Evolutionary conservation across 2,797 vertebrate genomes (phyloP).

Genomic region (Agapornis canus): DNA sequence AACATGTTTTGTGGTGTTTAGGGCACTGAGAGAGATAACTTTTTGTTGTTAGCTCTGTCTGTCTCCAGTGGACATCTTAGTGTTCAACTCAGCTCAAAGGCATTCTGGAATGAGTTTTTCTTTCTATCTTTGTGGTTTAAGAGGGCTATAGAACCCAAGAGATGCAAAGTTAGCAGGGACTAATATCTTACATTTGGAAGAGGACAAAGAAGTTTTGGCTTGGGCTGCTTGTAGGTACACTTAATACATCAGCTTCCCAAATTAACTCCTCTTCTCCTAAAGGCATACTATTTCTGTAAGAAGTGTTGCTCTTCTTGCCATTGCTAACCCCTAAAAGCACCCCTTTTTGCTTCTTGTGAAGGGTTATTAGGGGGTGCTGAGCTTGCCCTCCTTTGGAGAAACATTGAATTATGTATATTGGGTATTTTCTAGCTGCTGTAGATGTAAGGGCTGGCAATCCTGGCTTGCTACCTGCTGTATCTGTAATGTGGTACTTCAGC

Average conservation of each 20-base stretch:
- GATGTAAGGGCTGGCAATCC: not conserved
- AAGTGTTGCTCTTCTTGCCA: not conserved
- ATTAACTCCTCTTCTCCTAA: not conserved
- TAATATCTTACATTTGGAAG: not conserved
- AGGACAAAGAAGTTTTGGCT: not conserved
- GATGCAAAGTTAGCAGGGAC: not conserved
- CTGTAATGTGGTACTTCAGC: not conserved
- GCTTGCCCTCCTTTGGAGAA: not conserved
- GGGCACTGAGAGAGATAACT: not conserved
- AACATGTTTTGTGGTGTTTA: not conserved
- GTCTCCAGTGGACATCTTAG: not conserved
- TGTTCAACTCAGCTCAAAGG: not conserved
- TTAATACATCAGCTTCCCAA: not conserved
- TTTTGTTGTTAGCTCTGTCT: not conserved
- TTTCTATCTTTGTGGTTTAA: not conserved
- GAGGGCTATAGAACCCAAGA: not conserved
- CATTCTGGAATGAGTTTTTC: not conserved
- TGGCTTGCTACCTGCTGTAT: not conserved
- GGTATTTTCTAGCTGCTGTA: not conserved
- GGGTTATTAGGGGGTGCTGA: not conserved
- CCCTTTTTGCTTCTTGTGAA: not conserved
- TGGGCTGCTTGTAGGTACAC: not conserved
- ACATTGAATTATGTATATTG: not conserved
- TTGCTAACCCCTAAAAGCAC: not conserved
- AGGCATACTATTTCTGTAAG: not conserved